A percentile compares a stretch with the other conserved stretches of the same genome.
These are phyloP conservation scores for Drosophila niveifrons DNA, from an alignment of 2,888 invertebrate genomes.

Conservation along the genomic window DNA sequence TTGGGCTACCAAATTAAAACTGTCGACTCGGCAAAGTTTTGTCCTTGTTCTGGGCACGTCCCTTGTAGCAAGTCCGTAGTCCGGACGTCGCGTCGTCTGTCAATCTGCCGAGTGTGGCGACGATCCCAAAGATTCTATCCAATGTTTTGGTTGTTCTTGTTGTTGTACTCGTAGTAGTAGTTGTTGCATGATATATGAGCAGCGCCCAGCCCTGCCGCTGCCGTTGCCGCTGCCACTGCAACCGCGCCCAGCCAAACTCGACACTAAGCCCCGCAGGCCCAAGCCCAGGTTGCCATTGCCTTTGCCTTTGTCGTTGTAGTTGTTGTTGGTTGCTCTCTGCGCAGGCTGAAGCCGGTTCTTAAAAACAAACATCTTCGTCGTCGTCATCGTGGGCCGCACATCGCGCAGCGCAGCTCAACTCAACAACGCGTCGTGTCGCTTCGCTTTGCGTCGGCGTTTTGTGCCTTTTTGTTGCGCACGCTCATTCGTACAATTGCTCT, in stretches of 20 bases:
- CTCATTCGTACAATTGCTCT: slow-evolving; percentile 21
- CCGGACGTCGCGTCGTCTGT: slow-evolving; percentile 59
- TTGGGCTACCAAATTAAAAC: slow-evolving; percentile 73
- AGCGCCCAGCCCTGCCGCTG: slow-evolving; percentile 66
- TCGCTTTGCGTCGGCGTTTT: slow-evolving; percentile 64
- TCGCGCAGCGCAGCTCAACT: slow-evolving; percentile 23
- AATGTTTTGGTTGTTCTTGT: neutral
- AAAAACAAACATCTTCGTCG: slow-evolving; percentile 66
- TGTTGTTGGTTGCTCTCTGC: slow-evolving; percentile 32
- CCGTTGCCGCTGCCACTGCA: slow-evolving; percentile 53
- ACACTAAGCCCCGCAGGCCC: slow-evolving; percentile 53
- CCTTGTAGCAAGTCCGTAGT: slow-evolving; percentile 24
- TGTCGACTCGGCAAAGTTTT: slow-evolving; percentile 56
- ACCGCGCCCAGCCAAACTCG: slow-evolving; percentile 65
- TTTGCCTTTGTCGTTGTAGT: slow-evolving; percentile 21
- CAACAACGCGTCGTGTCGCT: neutral
- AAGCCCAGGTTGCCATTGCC: slow-evolving; percentile 36
- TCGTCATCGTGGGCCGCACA: slow-evolving; percentile 66
- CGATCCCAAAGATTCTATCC: slow-evolving; percentile 68
- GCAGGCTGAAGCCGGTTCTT: slow-evolving; percentile 57
- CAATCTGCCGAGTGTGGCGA: slow-evolving; percentile 50
- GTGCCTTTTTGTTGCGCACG: slow-evolving; percentile 6
- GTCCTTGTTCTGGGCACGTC: slow-evolving; percentile 61
- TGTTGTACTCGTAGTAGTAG: slow-evolving; percentile 43
- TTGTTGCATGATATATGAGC: slow-evolving; percentile 75